phyloP scores from a whole-genome alignment of 2,113 vertebrate species.

The Archocentrus centrarchus region DNA sequence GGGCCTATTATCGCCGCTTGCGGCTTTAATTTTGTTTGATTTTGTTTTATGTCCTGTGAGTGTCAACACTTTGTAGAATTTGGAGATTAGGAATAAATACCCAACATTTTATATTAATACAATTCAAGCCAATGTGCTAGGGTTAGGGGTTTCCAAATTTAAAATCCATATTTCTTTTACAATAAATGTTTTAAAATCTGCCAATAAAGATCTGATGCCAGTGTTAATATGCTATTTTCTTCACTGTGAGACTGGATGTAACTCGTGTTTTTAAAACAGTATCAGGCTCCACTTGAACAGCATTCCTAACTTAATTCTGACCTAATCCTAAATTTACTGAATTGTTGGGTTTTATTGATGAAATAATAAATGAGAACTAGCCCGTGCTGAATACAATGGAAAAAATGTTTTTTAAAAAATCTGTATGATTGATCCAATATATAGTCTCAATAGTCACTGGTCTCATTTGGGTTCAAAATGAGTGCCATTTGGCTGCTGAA shows the following conservation, averaged over 20 bases:
- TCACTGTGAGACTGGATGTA: neutral
- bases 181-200: no score
- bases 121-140: neutral
- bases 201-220: neutral
- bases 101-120: neutral
- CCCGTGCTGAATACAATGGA: no score
- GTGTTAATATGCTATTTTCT: neutral
- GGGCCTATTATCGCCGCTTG: no score
- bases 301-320: neutral
- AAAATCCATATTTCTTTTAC: neutral
- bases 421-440: neutral
- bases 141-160: neutral
- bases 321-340: neutral
- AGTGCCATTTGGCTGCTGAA: no score
- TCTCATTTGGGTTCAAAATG: no score
- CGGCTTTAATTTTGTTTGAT: neutral
- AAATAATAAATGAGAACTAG: neutral
- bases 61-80: neutral
- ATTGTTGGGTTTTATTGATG: neutral
- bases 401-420: neutral
- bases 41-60: neutral
- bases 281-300: neutral
- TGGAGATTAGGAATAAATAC: neutral
- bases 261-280: neutral
- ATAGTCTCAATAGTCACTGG: no score